These are phyloP conservation scores for Meteorus cinctellus DNA, from an alignment of 2,888 invertebrate genomes.

Conservation along the genomic window DNA sequence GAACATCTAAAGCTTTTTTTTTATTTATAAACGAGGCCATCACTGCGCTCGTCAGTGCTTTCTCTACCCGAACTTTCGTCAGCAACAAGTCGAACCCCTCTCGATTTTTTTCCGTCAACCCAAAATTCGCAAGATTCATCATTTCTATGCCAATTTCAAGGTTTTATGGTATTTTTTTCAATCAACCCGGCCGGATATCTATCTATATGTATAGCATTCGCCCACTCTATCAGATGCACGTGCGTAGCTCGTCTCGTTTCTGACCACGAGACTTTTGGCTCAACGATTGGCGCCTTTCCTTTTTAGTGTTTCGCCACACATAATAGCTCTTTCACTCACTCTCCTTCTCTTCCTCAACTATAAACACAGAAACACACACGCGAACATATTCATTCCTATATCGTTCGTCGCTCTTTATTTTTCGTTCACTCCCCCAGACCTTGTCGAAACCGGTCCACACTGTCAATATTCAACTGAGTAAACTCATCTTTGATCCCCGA, in stretches of 20 bases:
- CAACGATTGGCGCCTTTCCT: conserved; percentile 29
- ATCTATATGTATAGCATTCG: conserved; percentile 20
- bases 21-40: too few relatives aligned
- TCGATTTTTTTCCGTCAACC: too few relatives aligned
- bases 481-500: conserved; percentile 19
- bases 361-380: too few relatives aligned
- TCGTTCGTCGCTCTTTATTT: neutral
- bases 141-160: too few relatives aligned
- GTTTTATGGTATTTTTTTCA: too few relatives aligned
- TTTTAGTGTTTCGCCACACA: conserved; percentile 38
- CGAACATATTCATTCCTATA: too few relatives aligned
- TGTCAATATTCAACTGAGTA: conserved; percentile 21
- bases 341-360: neutral
- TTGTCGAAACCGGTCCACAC: conserved; percentile 33
- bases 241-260: conserved; percentile 26
- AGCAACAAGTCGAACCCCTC: too few relatives aligned
- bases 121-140: too few relatives aligned
- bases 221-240: conserved; percentile 35
- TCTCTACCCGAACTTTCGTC: too few relatives aligned
- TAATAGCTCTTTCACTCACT: neutral
- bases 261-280: neutral
- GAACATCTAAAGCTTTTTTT: too few relatives aligned
- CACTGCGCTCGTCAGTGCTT: too few relatives aligned
- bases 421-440: conserved; percentile 1
- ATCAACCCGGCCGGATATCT: neutral